Percentiles rank a stretch among this genome's conserved stretches.
These are phyloP conservation scores for Drosophila oshimai DNA, from an alignment of 1,140 invertebrate genomes.

Conservation along the genomic window DNA sequence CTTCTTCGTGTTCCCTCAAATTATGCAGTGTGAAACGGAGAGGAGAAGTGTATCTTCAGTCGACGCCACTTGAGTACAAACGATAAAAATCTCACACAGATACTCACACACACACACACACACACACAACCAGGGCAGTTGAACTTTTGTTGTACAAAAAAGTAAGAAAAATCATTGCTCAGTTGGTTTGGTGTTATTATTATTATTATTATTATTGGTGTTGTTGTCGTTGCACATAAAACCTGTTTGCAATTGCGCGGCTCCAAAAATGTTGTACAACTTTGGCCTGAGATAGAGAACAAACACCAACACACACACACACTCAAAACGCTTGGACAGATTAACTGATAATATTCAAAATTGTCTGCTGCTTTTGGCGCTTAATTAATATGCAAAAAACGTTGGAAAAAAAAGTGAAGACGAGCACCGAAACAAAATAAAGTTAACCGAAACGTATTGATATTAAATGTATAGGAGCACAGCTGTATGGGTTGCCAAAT, in stretches of 20 bases:
- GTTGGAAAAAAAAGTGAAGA: constrained; percentile 70
- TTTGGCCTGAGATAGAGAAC: constrained; percentile 21
- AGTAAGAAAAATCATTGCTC: constrained; percentile 12
- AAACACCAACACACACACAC: background rate
- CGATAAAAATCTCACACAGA: constrained; percentile 74
- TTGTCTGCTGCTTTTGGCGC: constrained; percentile 74
- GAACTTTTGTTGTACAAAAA: constrained; percentile 47
- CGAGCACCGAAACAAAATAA: constrained; percentile 2
- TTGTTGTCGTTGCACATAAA: constrained; percentile 54
- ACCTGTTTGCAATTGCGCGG: constrained; percentile 67
- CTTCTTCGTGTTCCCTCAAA: constrained; percentile 51
- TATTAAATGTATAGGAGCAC: background rate
- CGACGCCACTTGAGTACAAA: constrained; percentile 76
- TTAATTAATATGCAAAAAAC: constrained; percentile 82
- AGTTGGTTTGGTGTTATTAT: constrained; percentile 31
- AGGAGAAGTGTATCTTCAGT: constrained; percentile 27
- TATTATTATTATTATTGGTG: constrained; percentile 12
- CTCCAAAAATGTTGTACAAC: constrained; percentile 28
- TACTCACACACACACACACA: constrained; percentile 25
- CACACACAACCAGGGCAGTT: constrained; percentile 27
- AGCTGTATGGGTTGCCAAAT: constrained; percentile 9
- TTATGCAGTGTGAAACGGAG: constrained; percentile 75
- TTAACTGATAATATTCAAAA: constrained; percentile 78
- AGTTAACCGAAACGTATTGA: constrained; percentile 48
- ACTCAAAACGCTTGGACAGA: constrained; percentile 46